Percentiles rank a stretch among this genome's conserved stretches.
phyloP scores from a whole-genome alignment of 2,797 vertebrate species.

The Selene dorsalis region DNA sequence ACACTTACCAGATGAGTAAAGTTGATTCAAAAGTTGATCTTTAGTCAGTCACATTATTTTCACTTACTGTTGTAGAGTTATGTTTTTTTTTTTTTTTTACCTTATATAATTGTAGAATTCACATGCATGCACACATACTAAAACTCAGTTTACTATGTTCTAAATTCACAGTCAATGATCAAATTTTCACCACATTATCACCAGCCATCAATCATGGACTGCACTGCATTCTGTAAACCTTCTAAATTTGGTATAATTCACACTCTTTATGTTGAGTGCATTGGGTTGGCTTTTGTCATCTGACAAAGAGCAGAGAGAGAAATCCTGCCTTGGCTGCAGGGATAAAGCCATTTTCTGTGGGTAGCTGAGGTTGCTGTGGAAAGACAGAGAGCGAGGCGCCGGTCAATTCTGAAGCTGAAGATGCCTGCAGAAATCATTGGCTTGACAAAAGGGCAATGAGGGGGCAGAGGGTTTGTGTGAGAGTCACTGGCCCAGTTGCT shows the following conservation, averaged over 20 bases:
- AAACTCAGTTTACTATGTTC: background rate
- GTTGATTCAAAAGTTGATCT: background rate
- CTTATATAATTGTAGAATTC: too few relatives aligned
- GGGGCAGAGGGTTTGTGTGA: constrained; percentile 81
- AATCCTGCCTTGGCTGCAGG: constrained; percentile 37
- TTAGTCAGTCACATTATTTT: background rate
- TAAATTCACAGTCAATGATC: background rate
- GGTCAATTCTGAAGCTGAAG: constrained; percentile 67
- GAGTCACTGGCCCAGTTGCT: constrained; percentile 74
- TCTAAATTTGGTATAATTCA: constrained; percentile 11
- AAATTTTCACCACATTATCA: background rate
- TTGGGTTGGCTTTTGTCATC: constrained; percentile 25
- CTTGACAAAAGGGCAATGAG: constrained; percentile 84
- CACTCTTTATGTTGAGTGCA: constrained; percentile 12
- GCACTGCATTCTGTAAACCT: background rate
- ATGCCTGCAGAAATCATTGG: constrained; percentile 86
- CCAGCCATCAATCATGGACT: background rate
- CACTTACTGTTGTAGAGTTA: background rate
- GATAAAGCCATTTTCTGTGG: constrained; percentile 58
- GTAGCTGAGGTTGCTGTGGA: constrained; percentile 49
- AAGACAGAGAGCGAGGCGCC: constrained; percentile 45
- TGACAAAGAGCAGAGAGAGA: constrained; percentile 38
- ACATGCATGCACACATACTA: background rate
- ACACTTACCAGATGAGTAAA: background rate
- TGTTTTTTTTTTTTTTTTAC: too few relatives aligned